phyloP scores from a whole-genome alignment of 2,797 vertebrate species.

The Tolypeutes matacus region DNA sequence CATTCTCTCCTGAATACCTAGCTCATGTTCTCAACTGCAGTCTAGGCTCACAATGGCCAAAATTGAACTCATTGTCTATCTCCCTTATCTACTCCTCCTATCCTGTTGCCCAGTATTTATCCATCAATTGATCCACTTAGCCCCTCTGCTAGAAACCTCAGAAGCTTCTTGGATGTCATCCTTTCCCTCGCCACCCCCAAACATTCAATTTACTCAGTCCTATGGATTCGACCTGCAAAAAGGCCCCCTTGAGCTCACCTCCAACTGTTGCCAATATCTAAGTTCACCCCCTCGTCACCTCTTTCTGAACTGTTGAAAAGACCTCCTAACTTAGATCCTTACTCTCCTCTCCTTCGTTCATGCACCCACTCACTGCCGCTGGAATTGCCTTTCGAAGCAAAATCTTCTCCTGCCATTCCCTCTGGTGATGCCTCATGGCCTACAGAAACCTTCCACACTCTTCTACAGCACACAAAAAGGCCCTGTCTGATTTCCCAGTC shows the following conservation, averaged over 20 bases:
- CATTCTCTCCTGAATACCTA: not conserved
- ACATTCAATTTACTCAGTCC: accelerated
- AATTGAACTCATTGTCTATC: not conserved
- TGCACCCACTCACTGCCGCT: accelerated
- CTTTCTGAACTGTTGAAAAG: too few relatives aligned
- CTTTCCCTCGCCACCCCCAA: accelerated
- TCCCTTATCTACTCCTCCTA: accelerated
- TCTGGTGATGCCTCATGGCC: accelerated
- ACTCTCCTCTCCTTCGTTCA: accelerated
- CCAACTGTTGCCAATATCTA: accelerated
- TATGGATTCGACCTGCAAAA: too few relatives aligned
- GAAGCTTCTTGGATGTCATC: accelerated
- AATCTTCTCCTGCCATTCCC: not conserved
- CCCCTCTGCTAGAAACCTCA: not conserved
- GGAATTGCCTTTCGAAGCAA: not conserved
- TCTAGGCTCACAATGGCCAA: not conserved
- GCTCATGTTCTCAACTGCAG: not conserved
- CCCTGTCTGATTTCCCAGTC: not conserved
- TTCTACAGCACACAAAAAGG: too few relatives aligned
- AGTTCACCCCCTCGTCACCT: not conserved
- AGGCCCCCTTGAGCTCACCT: accelerated
- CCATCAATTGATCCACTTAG: not conserved
- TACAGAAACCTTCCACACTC: too few relatives aligned
- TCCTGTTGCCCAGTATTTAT: not conserved
- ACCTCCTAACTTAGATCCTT: too few relatives aligned